Base-by-base conservation (phyloP, 2,113 vertebrate species). In the Saimiri boliviensis region DNA sequence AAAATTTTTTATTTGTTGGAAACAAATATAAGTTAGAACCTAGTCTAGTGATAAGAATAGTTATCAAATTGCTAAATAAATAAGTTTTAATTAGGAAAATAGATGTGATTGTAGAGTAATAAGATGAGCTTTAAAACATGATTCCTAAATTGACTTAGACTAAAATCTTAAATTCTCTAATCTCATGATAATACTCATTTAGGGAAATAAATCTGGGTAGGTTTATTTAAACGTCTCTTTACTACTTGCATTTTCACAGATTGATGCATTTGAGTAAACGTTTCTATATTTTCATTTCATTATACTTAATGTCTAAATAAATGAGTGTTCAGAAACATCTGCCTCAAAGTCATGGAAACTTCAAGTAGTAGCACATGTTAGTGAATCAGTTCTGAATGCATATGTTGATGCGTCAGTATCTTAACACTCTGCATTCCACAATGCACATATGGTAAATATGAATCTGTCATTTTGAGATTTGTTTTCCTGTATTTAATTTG, bases 261-360 rank as follows among this genome's bases (percentile, higher is more conserved):
- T 21, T 52, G 76, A 92, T 86, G 76, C 30, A 92, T 84, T 88
- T 66, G 40, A 73, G 20, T 84, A 85, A 81, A 85, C 40, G 19
- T 68, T 92, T 87, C 76, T 93, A 30, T 82, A 83, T 92, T 95
- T 96, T 91, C 25, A 84, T 76, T 94, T 96, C 58, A 68, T 90
- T 85, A 76, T 42, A 49, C 58, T 85, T 27, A 3, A 52, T 86
- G 58, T 88, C 87, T 89, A 92, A 79, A 93, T 82, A 94, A 91
- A 71, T 76, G 35, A 92, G 60, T 93, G 37, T 80, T 97, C 84
- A 56, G 82, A 77, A 95, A 85, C 71, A 96, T 80, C 63, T 92
- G 76, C 56, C 54, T 94, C 23, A 37, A 81, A 79, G 63, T 86
- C 82, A 74, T 13, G 11, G 7, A 89, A 54, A 86, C 30, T 74